phyloP scores from a whole-genome alignment of 2,113 vertebrate genomes.

The Pseudorhombus dupliciocellatus region DNA sequence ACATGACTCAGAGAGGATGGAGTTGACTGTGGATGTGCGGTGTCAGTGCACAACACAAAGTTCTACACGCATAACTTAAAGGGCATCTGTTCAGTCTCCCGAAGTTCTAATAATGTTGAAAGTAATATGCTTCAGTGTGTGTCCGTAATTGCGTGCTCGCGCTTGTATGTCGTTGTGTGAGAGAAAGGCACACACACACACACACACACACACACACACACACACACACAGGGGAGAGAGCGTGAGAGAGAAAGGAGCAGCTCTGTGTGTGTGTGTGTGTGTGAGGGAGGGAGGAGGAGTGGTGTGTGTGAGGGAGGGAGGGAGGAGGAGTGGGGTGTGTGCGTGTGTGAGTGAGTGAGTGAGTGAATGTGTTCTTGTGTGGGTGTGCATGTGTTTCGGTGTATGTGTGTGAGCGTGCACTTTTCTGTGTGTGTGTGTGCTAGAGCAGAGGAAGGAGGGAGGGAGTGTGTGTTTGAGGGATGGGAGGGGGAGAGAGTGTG shows the following conservation, averaged over 20 bases:
- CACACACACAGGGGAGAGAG: slow-evolving; percentile 60
- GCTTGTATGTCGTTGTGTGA: slow-evolving; percentile 57
- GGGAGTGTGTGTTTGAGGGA: slow-evolving; percentile 48
- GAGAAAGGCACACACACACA: slow-evolving; percentile 50
- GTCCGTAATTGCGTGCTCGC: slow-evolving; percentile 28
- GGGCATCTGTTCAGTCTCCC: slow-evolving; percentile 8
- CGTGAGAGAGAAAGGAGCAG: slow-evolving; percentile 70
- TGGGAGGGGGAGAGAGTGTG: slow-evolving; percentile 70
- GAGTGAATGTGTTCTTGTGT: neutral
- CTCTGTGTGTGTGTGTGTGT: slow-evolving; percentile 53
- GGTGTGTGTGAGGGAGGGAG: slow-evolving; percentile 1
- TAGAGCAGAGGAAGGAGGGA: slow-evolving; percentile 51
- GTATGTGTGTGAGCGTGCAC: slow-evolving; percentile 37
- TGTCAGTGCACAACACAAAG: slow-evolving; percentile 38
- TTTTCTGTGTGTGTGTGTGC: slow-evolving; percentile 32
- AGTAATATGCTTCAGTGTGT: slow-evolving; percentile 30
- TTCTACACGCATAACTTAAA: slow-evolving; percentile 18
- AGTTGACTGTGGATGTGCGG: neutral
- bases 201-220: slow-evolving; percentile 54
- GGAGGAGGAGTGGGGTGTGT: slow-evolving; percentile 3
- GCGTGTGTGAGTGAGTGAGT: slow-evolving; percentile 34
- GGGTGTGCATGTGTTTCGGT: slow-evolving; percentile 16
- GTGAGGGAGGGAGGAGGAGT: neutral
- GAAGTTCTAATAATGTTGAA: slow-evolving; percentile 55
- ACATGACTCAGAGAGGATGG: neutral